Evolutionary conservation across 2,888 invertebrate genomes (phyloP), one percentile per base, ranked within the genome.

Genomic region (Diploptera punctata): DNA sequence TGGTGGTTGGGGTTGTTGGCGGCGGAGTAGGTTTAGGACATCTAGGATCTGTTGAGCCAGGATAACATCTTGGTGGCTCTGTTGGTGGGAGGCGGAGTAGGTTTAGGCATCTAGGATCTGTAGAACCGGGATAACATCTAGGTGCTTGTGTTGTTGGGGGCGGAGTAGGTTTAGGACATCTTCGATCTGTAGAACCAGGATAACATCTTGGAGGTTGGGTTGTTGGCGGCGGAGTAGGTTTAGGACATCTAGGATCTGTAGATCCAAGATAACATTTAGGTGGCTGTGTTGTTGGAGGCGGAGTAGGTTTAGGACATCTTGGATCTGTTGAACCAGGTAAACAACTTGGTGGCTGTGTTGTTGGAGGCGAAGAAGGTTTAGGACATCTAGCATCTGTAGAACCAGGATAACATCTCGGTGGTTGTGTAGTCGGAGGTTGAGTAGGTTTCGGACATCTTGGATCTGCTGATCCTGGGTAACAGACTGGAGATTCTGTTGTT

Each of bases 261-360:
- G 67, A 69, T 67, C 76, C 78, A 29, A 77, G 76, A 47, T 79
- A 82, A 68, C 49, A 70, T 26, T 3, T 16, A 21, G 29, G 71
- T 2, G 1, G 67, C 1, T 68, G 54, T 47, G 83, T 83, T 0
- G 73, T 73, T 7, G 74, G 72, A 19, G 43, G 60, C 7, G 68
- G 29, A 1, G 72, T 67, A 5, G 74, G 43, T 2, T 70, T 33
- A 21, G 43, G 52, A 29, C 82, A 82, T 33, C 78, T 24, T 77
- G 80, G 75, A 79, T 81, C 75, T 10, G 65, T 77, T 2, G 77
- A 79, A 13, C 83, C 83, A 1, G 82, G 82, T 68, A 75, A 77
- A 52, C 77, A 77, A 44, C 44, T 31, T 16, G 44, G 71, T 2
- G 38, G 31, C 5, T 4, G 18, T 0, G 70, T 70, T 0, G 76